Conservation (phyloP, 2,888 invertebrate genomes). For the Iphiclides podalirius region DNA sequence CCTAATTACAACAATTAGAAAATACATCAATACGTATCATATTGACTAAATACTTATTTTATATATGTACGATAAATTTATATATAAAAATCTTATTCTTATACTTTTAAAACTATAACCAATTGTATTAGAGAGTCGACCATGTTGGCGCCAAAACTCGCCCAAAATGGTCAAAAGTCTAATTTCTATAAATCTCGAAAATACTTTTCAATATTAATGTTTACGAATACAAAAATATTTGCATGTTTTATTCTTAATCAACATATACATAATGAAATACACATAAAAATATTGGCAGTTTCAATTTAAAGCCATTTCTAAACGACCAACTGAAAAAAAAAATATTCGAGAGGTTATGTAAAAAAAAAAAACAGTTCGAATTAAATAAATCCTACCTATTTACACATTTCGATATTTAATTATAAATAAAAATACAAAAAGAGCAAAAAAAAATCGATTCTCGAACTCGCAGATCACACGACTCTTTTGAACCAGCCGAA, state of each 20-base stretch:
- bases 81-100: slow-evolving; percentile 35
- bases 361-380: slow-evolving; percentile 31
- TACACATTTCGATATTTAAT: slow-evolving; percentile 41
- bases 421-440: slow-evolving; percentile 35
- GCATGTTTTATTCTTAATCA: background rate
- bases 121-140: slow-evolving; percentile 70
- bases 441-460: slow-evolving; percentile 22
- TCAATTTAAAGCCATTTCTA: slow-evolving; percentile 20
- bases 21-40: slow-evolving; percentile 54
- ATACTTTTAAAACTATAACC: slow-evolving; percentile 42
- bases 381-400: slow-evolving; percentile 48
- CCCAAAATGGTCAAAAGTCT: slow-evolving; percentile 70
- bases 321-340: slow-evolving; percentile 11
- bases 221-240: slow-evolving; percentile 9
- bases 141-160: slow-evolving; percentile 43
- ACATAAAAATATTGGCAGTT: slow-evolving; percentile 33
- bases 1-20: slow-evolving; percentile 53
- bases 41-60: slow-evolving; percentile 58
- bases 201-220: slow-evolving; percentile 31
- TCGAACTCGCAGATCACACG: slow-evolving; percentile 18
- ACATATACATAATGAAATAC: slow-evolving; percentile 1
- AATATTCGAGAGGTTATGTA: slow-evolving; percentile 23
- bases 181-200: slow-evolving; percentile 44
- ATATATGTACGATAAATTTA: slow-evolving; percentile 35
- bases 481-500: too few relatives aligned